phyloP scores from a whole-genome alignment of 2,888 invertebrate species.

The Arctia plantaginis region DNA sequence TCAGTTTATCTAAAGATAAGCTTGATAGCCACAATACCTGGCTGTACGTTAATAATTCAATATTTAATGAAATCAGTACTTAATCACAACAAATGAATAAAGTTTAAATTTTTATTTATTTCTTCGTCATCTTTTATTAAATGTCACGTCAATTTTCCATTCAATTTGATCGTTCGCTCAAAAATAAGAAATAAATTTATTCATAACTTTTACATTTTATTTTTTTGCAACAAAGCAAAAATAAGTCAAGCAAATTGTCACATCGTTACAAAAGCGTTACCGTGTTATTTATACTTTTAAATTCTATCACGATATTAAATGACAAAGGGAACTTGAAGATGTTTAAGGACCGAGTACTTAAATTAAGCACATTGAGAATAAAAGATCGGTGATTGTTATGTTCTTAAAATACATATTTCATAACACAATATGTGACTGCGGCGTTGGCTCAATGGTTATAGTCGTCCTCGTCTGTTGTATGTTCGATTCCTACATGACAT shows the following conservation, averaged over 20 bases:
- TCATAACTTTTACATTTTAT: not conserved
- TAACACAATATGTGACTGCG: not conserved
- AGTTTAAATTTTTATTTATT: not conserved
- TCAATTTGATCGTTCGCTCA: not conserved
- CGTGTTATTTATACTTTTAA: conserved; percentile 2
- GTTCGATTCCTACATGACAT: not conserved
- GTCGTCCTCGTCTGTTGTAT: not conserved
- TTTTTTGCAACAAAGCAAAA: conserved; percentile 4
- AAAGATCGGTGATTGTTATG: not conserved
- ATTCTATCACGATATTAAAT: not conserved
- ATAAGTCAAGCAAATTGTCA: conserved; percentile 8
- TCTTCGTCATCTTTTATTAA: not conserved
- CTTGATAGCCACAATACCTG: not conserved
- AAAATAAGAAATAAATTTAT: not conserved
- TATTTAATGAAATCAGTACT: not conserved
- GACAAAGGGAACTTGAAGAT: not conserved
- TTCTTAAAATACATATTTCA: not conserved
- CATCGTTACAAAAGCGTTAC: conserved; percentile 2
- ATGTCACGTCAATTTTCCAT: not conserved
- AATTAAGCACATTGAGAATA: not conserved
- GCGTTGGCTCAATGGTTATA: not conserved
- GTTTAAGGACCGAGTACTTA: not conserved
- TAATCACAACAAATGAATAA: not conserved
- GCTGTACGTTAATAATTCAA: not conserved
- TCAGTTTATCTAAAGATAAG: not conserved